These are phyloP conservation scores for Drosophila azteca DNA, from an alignment of 1,140 invertebrate species.

Conservation along the genomic window DNA sequence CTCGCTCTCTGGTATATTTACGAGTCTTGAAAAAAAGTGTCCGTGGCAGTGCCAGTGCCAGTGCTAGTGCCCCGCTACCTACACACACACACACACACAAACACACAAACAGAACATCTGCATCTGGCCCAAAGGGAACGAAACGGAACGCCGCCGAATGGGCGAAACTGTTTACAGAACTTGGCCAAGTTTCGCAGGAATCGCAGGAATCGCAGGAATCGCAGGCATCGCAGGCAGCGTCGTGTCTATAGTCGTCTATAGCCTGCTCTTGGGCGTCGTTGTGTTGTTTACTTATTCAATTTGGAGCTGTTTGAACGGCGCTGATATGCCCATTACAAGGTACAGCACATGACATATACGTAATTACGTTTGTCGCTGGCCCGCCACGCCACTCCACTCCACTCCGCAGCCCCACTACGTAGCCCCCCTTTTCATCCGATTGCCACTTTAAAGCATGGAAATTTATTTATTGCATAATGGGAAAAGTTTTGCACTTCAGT, in stretches of 20 bases:
- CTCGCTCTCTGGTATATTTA: slow-evolving; percentile 1
- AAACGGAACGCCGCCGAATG: not conserved
- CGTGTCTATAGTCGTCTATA: not conserved
- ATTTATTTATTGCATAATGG: slow-evolving; percentile 81
- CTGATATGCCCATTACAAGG: slow-evolving; percentile 46
- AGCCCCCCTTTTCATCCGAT: slow-evolving; percentile 6
- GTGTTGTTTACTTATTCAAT: slow-evolving; percentile 50
- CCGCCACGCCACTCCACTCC: not conserved
- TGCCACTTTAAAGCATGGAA: slow-evolving; percentile 70
- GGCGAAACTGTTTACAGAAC: no score
- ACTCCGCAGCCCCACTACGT: no score
- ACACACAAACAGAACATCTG: slow-evolving; percentile 25
- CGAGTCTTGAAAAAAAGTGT: slow-evolving; percentile 11
- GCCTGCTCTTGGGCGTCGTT: slow-evolving; percentile 17
- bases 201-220: no score
- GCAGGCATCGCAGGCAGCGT: not conserved
- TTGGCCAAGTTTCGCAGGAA: no score
- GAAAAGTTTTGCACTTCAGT: slow-evolving; percentile 78
- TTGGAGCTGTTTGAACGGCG: slow-evolving; percentile 44
- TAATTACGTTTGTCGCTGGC: slow-evolving; percentile 41
- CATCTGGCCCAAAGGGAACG: slow-evolving; percentile 10
- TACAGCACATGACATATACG: slow-evolving; percentile 39
- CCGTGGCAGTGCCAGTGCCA: not conserved
- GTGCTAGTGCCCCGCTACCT: not conserved
- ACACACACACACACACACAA: not conserved